Base-by-base conservation (phyloP, 2,113 vertebrate genomes). In the Myanophis thanlyinensis region DNA sequence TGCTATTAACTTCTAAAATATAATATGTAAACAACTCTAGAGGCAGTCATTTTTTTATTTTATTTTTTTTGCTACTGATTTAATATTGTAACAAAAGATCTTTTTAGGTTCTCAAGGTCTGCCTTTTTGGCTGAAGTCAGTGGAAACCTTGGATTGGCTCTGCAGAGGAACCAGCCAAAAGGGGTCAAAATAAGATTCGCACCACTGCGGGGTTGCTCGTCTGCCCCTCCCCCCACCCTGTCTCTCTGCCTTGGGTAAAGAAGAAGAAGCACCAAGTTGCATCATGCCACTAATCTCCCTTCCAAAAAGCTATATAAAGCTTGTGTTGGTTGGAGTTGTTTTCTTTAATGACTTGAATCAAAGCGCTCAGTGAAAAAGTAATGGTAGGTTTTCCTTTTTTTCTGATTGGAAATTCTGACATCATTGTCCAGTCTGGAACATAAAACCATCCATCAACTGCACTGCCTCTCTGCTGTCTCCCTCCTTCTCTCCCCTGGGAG, bases 381-480 rank as follows among this genome's bases (percentile, higher is more conserved):
- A 62, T 10, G 20, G 91, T 92, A 92, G 91, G 89, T 49, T 90
- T 89, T 40, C 40, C 92, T 59, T 93, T 92, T 92, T 44, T 49
- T 93, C 51, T 94, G 88, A 89, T 87, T 94, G 94, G 94, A 94
- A 95, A 96, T 93, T 93, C 88, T 95, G 89, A 27, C 54, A 22
- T 91, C 90, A 27, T 48, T 85, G 89, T 62, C 93, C 91, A 90
- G 73, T 59, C 80, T 89, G 84, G 93, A 9, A 25, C 90, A 25
- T 88, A 88, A 90, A 62, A 92, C 48, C 85, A 90, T 86, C 80
- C 30, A 1, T 1, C 40, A 85, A 6, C 46, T 91, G 48, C 90
- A 2, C 12, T 52, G 30, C 54, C 54, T 0, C 30, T 91, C 87
- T 73, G 11, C 4, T 13, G 4, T n/a, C 51, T 44, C 88, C n/a